A percentile compares a stretch with the other conserved stretches of the same genome.
Conservation (phyloP, 2,113 vertebrate genomes). For the Oncorhynchus clarkii region DNA sequence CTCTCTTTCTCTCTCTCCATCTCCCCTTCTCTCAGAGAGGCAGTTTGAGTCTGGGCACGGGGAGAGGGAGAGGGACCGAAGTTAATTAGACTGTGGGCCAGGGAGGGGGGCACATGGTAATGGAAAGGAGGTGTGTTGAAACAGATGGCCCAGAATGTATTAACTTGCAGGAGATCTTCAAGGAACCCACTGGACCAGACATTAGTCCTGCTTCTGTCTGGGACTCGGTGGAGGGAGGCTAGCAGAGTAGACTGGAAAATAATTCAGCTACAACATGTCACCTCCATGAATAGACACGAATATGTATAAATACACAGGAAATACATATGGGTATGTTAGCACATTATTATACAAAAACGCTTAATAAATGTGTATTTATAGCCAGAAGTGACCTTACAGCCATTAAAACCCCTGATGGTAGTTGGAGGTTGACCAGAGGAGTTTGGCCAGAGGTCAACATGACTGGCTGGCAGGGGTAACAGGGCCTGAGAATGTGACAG, state of each 20-base stretch:
- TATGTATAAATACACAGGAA: slow-evolving; percentile 57
- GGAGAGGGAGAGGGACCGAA: slow-evolving; percentile 64
- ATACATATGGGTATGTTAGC: background rate
- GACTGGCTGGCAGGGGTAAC: background rate
- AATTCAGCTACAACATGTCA: slow-evolving; percentile 57
- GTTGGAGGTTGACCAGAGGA: background rate
- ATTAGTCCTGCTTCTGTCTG: slow-evolving; percentile 70
- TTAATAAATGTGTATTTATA: background rate
- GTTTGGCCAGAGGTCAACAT: background rate
- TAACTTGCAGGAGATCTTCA: slow-evolving; percentile 74
- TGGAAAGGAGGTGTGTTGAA: slow-evolving; percentile 68
- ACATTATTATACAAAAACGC: background rate
- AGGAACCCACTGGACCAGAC: slow-evolving; percentile 71
- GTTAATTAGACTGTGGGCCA: slow-evolving; percentile 74
- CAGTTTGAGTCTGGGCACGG: slow-evolving; percentile 57
- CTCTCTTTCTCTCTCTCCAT: background rate
- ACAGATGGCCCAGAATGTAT: slow-evolving; percentile 79
- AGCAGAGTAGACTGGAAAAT: slow-evolving; percentile 37
- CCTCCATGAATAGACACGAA: background rate
- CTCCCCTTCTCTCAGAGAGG: slow-evolving; percentile 12
- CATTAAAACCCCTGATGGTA: background rate
- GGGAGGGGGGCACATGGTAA: slow-evolving; percentile 62
- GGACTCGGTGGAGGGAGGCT: slow-evolving; percentile 19
- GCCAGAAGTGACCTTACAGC: background rate
- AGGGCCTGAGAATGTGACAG: background rate